These are phyloP conservation scores for Labroides dimidiatus DNA, from an alignment of 2,797 vertebrate species.

Conservation along the genomic window DNA sequence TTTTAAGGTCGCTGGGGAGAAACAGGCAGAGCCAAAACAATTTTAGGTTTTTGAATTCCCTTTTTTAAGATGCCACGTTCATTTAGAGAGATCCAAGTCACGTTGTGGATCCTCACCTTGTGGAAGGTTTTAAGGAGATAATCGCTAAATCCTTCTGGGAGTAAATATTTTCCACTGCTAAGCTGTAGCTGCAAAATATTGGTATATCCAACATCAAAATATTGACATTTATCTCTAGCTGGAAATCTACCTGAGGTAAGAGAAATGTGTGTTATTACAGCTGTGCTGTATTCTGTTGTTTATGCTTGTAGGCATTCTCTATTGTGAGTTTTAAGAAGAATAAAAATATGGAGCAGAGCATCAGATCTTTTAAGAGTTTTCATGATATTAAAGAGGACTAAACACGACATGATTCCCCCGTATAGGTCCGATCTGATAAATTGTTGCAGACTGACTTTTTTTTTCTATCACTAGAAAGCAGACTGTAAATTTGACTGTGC, in stretches of 20 bases:
- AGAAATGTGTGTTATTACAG: conserved; percentile 39
- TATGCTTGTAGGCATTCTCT: conserved; percentile 52
- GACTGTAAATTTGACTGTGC: conserved; percentile 68
- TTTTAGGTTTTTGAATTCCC: conserved; percentile 65
- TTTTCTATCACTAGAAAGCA: conserved; percentile 52
- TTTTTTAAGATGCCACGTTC: conserved; percentile 52
- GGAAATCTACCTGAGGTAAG: conserved; percentile 42
- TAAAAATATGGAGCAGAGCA: conserved; percentile 21
- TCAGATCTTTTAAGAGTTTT: conserved; percentile 30
- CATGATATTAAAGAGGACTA: conserved; percentile 32
- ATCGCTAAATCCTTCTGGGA: conserved; percentile 40
- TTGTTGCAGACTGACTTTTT: conserved; percentile 54
- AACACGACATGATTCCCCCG: conserved; percentile 53
- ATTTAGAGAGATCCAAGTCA: conserved; percentile 50
- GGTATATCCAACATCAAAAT: conserved; percentile 57
- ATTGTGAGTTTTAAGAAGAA: conserved; percentile 27
- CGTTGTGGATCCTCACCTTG: conserved; percentile 27
- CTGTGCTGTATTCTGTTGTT: conserved; percentile 38
- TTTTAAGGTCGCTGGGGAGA: conserved; percentile 57
- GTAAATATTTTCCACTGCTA: conserved; percentile 49
- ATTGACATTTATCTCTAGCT: conserved; percentile 57
- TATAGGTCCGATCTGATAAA: conserved; percentile 61
- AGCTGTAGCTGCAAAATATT: conserved; percentile 44
- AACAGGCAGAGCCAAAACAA: conserved; percentile 56
- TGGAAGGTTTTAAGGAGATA: conserved; percentile 43